phyloP scores from a whole-genome alignment of 2,113 vertebrate genomes.

The Platichthys stellatus region DNA sequence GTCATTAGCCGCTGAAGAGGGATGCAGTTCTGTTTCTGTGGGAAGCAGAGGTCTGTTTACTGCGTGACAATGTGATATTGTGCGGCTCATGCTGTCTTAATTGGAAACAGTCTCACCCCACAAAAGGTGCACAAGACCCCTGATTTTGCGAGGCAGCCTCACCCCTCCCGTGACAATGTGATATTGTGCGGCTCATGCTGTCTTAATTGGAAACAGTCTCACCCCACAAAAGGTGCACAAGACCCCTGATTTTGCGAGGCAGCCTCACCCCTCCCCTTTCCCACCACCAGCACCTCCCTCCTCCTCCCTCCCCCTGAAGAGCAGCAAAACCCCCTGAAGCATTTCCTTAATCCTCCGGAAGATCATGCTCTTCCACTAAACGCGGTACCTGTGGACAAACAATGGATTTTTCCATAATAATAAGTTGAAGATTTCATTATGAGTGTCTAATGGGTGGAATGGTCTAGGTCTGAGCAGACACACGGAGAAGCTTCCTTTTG shows the following conservation, averaged over 20 bases:
- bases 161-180: conserved; percentile 70
- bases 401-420: conserved; percentile 83
- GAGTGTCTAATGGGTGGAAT: conserved; percentile 74
- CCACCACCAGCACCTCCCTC: conserved; percentile 45
- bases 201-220: conserved; percentile 82
- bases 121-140: conserved; percentile 78
- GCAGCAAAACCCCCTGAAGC: conserved; percentile 71
- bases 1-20: conserved; percentile 63
- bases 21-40: conserved; percentile 74
- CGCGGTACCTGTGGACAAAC: conserved; percentile 81
- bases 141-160: conserved; percentile 75
- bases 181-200: conserved; percentile 77
- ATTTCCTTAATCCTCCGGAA: conserved; percentile 80
- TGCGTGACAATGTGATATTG: conserved; percentile 81
- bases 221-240: conserved; percentile 77
- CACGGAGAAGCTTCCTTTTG: conserved; percentile 74
- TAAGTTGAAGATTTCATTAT: conserved; percentile 81
- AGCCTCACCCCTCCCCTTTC: conserved; percentile 70
- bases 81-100: conserved; percentile 78
- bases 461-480: conserved; percentile 66
- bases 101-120: conserved; percentile 79
- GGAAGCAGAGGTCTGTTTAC: conserved; percentile 76
- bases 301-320: conserved; percentile 64
- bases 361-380: conserved; percentile 77
- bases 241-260: conserved; percentile 73